Evolutionary conservation across 2,888 invertebrate genomes (phyloP).

Genomic region (Lithophane socia): DNA sequence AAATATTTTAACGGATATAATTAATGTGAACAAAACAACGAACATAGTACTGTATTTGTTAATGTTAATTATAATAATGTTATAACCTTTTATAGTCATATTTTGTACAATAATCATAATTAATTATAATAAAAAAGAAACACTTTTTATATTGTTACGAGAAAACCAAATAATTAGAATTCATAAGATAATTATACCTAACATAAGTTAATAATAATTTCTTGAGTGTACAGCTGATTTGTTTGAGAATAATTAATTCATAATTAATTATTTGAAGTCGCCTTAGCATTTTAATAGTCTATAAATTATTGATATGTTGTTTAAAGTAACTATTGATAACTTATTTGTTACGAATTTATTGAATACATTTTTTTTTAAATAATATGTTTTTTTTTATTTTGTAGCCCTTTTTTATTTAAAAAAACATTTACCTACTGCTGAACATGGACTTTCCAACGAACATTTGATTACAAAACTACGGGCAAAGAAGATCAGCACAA

Average conservation of each 20-base stretch:
- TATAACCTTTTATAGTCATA: background rate
- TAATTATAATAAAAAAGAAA: conserved; percentile 16
- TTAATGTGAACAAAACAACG: conserved; percentile 13
- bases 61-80: conserved; percentile 3
- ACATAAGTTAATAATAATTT: conserved; percentile 35
- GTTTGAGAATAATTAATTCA: conserved; percentile 48
- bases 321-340: conserved; percentile 63
- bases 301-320: conserved; percentile 62
- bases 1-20: background rate
- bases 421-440: background rate
- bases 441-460: background rate
- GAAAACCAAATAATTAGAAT: conserved; percentile 66
- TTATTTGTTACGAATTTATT: conserved; percentile 72
- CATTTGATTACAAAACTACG: no score
- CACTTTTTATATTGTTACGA: conserved; percentile 45
- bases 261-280: conserved; percentile 61
- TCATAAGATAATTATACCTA: conserved; percentile 44
- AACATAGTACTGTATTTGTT: background rate
- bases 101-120: conserved; percentile 32
- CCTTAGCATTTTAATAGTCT: conserved; percentile 70
- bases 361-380: conserved; percentile 61
- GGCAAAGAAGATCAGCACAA: background rate
- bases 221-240: conserved; percentile 50
- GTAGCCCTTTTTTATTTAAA: background rate
- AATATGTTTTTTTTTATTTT: background rate